These are phyloP conservation scores for Epinephelus cyanopodus DNA, from an alignment of 2,113 vertebrate species.

Conservation along the genomic window DNA sequence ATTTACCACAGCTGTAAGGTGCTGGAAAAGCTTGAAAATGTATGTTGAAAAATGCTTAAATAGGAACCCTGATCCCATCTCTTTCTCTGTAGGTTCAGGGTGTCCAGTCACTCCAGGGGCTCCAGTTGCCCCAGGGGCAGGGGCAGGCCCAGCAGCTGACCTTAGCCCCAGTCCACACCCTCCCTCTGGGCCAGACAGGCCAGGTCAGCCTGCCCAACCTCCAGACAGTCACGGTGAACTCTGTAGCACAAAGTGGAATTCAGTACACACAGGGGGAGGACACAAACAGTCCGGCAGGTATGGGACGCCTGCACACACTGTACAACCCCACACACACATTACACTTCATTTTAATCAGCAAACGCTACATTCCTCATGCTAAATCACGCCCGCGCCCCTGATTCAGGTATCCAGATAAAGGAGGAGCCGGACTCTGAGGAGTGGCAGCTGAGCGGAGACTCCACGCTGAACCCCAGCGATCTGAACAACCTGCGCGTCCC, in stretches of 20 bases:
- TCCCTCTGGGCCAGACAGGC: conserved; percentile 94
- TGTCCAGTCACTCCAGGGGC: conserved; percentile 98
- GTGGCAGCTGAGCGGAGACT: conserved; percentile 95
- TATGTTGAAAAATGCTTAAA: too few relatives aligned
- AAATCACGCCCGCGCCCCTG: background rate
- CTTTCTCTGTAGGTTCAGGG: conserved; percentile 89
- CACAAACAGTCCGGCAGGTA: conserved; percentile 91
- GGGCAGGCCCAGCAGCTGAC: conserved; percentile 94
- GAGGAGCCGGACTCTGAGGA: conserved; percentile 98
- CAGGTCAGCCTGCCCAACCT: conserved; percentile 95
- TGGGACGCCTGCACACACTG: conserved; percentile 8
- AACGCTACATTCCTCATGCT: background rate
- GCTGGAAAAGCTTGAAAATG: too few relatives aligned
- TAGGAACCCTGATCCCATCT: background rate
- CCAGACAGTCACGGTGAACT: conserved; percentile 98
- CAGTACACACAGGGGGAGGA: conserved; percentile 86
- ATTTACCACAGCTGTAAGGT: too few relatives aligned
- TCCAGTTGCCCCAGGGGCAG: conserved; percentile 91
- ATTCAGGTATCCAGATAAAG: conserved; percentile 96
- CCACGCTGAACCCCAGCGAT: conserved; percentile 96
- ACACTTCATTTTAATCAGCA: background rate
- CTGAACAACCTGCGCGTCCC: conserved; percentile 94
- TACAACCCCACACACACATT: background rate
- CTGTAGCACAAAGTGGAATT: conserved; percentile 91
- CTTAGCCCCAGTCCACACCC: conserved; percentile 95